These are phyloP conservation scores for Serinus canaria DNA, from an alignment of 2,113 vertebrate genomes.

Conservation along the genomic window DNA sequence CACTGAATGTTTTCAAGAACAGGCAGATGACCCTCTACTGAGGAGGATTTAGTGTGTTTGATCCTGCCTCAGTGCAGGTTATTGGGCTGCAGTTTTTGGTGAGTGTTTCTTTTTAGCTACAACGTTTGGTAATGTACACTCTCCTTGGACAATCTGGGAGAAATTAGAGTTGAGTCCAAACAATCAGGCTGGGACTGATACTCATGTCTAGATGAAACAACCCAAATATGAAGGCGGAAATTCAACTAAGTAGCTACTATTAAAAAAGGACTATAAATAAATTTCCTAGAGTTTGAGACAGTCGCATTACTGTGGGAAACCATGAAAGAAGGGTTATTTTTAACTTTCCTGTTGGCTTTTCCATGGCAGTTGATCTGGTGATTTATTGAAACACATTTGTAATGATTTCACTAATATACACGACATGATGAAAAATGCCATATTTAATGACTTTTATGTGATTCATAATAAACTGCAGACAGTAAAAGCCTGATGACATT, in stretches of 20 bases:
- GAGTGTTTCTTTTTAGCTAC: conserved; percentile 4
- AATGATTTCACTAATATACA: conserved; percentile 15
- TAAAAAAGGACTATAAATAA: conserved; percentile 47
- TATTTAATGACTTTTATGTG: conserved; percentile 17
- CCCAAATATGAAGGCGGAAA: conserved; percentile 31
- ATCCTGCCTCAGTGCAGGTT: not conserved
- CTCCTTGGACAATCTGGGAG: conserved; percentile 29
- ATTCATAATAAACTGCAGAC: not conserved
- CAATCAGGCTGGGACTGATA: conserved; percentile 14
- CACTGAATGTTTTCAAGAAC: not conserved
- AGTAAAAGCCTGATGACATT: not conserved
- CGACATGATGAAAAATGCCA: not conserved
- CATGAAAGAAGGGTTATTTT: conserved; percentile 12
- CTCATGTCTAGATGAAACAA: conserved; percentile 40
- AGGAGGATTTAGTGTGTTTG: not conserved
- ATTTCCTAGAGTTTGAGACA: not conserved
- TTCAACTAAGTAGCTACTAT: conserved; percentile 48
- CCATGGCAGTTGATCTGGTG: not conserved
- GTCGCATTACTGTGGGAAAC: conserved; percentile 41
- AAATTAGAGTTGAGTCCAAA: conserved; percentile 44
- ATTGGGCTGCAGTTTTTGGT: not conserved
- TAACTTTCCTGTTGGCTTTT: not conserved
- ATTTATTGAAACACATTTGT: conserved; percentile 29
- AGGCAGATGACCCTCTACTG: not conserved
- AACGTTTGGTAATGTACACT: not conserved